Conservation (phyloP, 2,888 invertebrate genomes). For the Microchrysa polita region DNA sequence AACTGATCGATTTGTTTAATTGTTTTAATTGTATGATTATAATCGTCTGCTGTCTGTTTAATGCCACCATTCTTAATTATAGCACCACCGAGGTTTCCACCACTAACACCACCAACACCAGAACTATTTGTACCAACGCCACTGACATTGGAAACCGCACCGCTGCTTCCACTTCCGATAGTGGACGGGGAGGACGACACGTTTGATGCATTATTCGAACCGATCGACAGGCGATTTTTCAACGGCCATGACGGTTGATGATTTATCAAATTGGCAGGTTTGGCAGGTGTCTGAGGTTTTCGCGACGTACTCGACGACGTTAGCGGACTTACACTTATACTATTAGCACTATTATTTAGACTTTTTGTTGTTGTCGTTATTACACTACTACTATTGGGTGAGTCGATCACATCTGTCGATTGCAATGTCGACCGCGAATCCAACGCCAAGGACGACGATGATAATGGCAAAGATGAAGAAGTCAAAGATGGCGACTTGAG, state of each 20-base stretch:
- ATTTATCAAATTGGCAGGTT: constrained; percentile 55
- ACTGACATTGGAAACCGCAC: constrained; percentile 12
- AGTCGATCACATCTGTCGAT: constrained; percentile 32
- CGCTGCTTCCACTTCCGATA: constrained; percentile 14
- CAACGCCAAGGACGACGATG: constrained; percentile 49
- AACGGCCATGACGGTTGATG: constrained; percentile 70
- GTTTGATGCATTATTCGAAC: constrained; percentile 49
- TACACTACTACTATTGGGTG: constrained; percentile 42
- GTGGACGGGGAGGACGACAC: constrained; percentile 34
- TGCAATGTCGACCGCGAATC: constrained; percentile 47
- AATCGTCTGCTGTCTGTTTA: constrained; percentile 40
- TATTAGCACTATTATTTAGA: constrained; percentile 44
- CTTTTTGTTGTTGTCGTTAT: constrained; percentile 29
- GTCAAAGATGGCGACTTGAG: constrained; percentile 44
- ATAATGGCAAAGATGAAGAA: constrained; percentile 46
- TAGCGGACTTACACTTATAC: constrained; percentile 42
- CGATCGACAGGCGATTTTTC: constrained; percentile 63
- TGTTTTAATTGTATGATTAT: constrained; percentile 39
- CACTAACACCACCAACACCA: constrained; percentile 15
- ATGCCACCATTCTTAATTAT: constrained; percentile 46
- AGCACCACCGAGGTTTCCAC: constrained; percentile 22
- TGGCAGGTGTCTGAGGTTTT: constrained; percentile 55
- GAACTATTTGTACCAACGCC: no score
- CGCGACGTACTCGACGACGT: constrained; percentile 43
- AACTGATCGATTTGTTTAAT: constrained; percentile 43